Conservation (phyloP, 1,140 invertebrate species). For the Microplitis mediator region DNA sequence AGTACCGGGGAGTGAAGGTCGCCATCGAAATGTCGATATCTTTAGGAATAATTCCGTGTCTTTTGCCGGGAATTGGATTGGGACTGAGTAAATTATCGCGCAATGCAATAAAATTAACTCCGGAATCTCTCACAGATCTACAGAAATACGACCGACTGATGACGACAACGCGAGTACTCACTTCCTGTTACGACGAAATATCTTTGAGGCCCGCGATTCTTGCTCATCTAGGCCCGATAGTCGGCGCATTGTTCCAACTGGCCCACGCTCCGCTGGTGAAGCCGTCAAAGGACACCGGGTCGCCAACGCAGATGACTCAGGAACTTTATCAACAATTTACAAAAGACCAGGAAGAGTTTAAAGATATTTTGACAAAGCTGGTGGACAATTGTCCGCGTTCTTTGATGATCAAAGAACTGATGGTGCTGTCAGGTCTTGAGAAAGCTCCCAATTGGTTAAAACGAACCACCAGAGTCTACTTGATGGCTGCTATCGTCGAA, state of each 20-base stretch:
- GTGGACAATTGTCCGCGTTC: slow-evolving; percentile 66
- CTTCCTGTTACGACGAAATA: slow-evolving; percentile 52
- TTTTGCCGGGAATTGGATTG: slow-evolving; percentile 71
- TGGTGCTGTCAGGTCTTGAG: slow-evolving; percentile 68
- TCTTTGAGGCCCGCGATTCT: slow-evolving; percentile 54
- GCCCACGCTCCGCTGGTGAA: slow-evolving; percentile 70
- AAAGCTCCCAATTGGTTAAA: slow-evolving; percentile 70
- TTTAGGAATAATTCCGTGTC: slow-evolving; percentile 69
- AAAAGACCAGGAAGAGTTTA: slow-evolving; percentile 63
- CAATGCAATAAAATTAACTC: slow-evolving; percentile 35
- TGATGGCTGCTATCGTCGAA: slow-evolving; percentile 65
- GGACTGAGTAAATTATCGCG: slow-evolving; percentile 57
- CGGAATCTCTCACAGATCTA: slow-evolving; percentile 41
- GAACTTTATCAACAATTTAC: slow-evolving; percentile 63
- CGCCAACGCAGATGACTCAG: slow-evolving; percentile 39
- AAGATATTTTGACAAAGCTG: slow-evolving; percentile 62
- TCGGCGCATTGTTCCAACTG: slow-evolving; percentile 74
- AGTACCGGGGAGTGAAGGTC: slow-evolving; percentile 63
- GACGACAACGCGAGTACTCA: slow-evolving; percentile 46
- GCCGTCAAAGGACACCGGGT: slow-evolving; percentile 47
- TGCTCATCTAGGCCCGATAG: slow-evolving; percentile 58
- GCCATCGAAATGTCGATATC: slow-evolving; percentile 67
- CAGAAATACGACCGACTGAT: slow-evolving; percentile 56
- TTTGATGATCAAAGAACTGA: slow-evolving; percentile 71
- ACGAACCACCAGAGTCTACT: slow-evolving; percentile 65